phyloP scores from a whole-genome alignment of 1,140 invertebrate genomes.

The Cyrtorhinus lividipennis region DNA sequence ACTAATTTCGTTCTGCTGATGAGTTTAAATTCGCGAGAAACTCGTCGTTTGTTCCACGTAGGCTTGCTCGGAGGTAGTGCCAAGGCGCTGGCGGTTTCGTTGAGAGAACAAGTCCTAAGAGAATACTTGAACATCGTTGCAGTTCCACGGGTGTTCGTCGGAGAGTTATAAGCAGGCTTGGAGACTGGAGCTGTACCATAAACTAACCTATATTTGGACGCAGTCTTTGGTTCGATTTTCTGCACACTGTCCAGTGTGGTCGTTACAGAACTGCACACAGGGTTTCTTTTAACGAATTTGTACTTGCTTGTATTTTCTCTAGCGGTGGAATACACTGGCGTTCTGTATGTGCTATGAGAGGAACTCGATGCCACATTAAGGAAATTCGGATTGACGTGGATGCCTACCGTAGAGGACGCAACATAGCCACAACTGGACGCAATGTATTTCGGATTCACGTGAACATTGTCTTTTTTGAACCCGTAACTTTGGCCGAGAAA shows the following conservation, averaged over 20 bases:
- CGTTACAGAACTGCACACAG: background rate
- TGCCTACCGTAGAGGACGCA: background rate
- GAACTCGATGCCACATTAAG: background rate
- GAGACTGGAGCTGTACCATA: background rate
- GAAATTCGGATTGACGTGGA: slow-evolving; percentile 11
- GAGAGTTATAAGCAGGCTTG: background rate
- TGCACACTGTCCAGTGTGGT: no score
- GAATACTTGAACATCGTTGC: background rate
- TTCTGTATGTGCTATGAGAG: background rate
- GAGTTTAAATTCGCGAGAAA: background rate
- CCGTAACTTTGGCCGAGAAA: background rate
- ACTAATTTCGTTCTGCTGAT: slow-evolving; percentile 7
- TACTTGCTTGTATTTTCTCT: background rate
- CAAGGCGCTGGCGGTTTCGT: no score
- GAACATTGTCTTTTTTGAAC: slow-evolving; percentile 1
- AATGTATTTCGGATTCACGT: slow-evolving; percentile 14
- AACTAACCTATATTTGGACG: background rate
- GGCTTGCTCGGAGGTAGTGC: background rate
- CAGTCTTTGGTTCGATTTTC: background rate
- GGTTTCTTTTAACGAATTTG: background rate
- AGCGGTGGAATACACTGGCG: background rate
- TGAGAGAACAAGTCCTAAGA: background rate
- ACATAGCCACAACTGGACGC: background rate
- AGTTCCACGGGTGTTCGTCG: background rate
- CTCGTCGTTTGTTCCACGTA: slow-evolving; percentile 26